phyloP scores from a whole-genome alignment of 2,888 invertebrate species.

The Mallateleia sp. region DNA sequence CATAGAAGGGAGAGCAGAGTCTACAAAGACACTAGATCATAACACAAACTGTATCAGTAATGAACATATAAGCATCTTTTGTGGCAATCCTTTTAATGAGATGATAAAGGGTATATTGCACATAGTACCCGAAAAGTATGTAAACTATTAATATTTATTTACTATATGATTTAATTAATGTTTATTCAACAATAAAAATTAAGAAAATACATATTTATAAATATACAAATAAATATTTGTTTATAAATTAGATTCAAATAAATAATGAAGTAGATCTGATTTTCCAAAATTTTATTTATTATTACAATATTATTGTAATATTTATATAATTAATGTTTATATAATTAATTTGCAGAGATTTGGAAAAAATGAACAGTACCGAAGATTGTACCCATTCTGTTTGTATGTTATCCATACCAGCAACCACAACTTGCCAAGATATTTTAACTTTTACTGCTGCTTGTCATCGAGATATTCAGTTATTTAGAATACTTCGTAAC shows the following conservation, averaged over 20 bases:
- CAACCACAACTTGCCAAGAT: constrained; percentile 97
- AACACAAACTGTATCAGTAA: constrained; percentile 15
- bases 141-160: constrained; percentile 73
- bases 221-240: no score
- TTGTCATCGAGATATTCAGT: constrained; percentile 96
- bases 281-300: no score
- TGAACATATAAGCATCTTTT: constrained; percentile 92
- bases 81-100: constrained; percentile 99
- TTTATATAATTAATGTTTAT: no score
- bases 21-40: constrained; percentile 29
- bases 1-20: constrained; percentile 48
- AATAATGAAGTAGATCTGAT: no score
- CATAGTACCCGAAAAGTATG: constrained; percentile 98
- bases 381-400: constrained; percentile 94
- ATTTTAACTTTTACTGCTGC: constrained; percentile 98
- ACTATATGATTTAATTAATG: no score
- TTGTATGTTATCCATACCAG: constrained; percentile 97
- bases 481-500: constrained; percentile 97
- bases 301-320: no score
- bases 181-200: no score
- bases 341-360: constrained; percentile 92
- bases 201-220: no score
- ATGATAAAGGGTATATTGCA: constrained; percentile 99
- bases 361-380: constrained; percentile 93
- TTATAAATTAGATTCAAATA: no score